Evolutionary conservation across 2,888 invertebrate genomes (phyloP), one percentile per base, ranked within the genome.

Genomic region (Cantharis rufa): DNA sequence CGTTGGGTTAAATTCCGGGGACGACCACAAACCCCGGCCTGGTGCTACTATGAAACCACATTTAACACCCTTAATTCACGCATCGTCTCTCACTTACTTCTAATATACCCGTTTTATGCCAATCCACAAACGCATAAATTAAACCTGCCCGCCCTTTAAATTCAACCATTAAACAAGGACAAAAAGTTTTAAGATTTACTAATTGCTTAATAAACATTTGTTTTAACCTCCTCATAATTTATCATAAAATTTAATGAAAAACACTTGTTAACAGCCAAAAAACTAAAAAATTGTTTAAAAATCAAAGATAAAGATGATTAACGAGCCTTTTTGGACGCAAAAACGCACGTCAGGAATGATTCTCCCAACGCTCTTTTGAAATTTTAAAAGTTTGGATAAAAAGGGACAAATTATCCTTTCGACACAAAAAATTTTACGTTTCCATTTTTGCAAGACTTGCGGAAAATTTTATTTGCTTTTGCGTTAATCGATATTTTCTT

Each of bases 1-100:
- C 63, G 66, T 70, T 64, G 48, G 64, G 75, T 64, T 70, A 75
- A 75, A 75, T 75, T 75, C 75, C 71, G 69, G 70, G 61, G 68
- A 66, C 48, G 62, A 28, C 70, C 71, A 61, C 71, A 70, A 75
- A 27, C 70, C 71, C 64, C 24, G 21, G 48, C n/a, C 64, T 48
- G 27, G 63, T 32, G 70, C 63, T 70, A 21, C 16, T 73, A 68
- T 72, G 62, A 73, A 68, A 73, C 73, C 69, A 73, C 69, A 66
- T 72, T 72, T 72, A 72, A 48, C 72, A 72, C 72, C 73, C 48
- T 73, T 69, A 73, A 61, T 73, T 32, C 24, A 66, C 72, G 72
- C 66, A 72, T 66, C 72, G 66, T 68, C 72, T 48, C 68, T 72
- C 68, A 72, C 61, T 66, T 62, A 63, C 28, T 72, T 18, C 64